These are phyloP conservation scores for Drosophila cardini DNA, from an alignment of 1,140 invertebrate genomes.

Conservation along the genomic window DNA sequence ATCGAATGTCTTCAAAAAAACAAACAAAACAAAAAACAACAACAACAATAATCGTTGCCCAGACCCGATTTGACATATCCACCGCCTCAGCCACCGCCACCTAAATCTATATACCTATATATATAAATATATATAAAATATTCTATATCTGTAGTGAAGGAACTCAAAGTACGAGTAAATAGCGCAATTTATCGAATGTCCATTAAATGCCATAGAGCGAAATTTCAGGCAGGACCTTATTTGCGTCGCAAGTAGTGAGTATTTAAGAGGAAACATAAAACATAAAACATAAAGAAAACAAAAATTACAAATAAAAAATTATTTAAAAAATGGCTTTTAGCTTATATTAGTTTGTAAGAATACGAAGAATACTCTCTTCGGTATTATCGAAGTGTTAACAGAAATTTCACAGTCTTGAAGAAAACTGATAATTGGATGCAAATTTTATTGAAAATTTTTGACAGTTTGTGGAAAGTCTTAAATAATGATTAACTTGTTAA, in stretches of 20 bases:
- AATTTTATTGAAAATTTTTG: background rate
- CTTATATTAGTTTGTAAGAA: conserved; percentile 57
- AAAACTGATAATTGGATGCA: background rate
- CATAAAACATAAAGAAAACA: conserved; percentile 25
- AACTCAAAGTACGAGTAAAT: conserved; percentile 25
- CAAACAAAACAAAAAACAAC: conserved; percentile 28
- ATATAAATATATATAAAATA: background rate
- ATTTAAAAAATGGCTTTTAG: conserved; percentile 63
- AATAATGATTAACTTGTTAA: conserved; percentile 12
- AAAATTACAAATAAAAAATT: conserved; percentile 36
- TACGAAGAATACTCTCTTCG: conserved; percentile 40
- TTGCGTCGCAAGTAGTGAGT: conserved; percentile 73
- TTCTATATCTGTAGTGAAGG: conserved; percentile 32
- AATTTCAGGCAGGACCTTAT: conserved; percentile 77
- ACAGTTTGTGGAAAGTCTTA: background rate
- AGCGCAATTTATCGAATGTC: conserved; percentile 56
- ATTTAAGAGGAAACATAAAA: too few species aligned
- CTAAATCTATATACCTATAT: conserved; percentile 26
- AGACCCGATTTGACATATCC: conserved; percentile 60
- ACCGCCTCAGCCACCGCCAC: conserved; percentile 65
- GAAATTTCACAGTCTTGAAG: conserved; percentile 22
- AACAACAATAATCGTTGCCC: conserved; percentile 40
- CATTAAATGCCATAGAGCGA: conserved; percentile 59
- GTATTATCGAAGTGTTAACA: conserved; percentile 46
- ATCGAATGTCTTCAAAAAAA: conserved; percentile 1